Conservation (phyloP, 2,888 invertebrate species). For the Netelia melanura region DNA sequence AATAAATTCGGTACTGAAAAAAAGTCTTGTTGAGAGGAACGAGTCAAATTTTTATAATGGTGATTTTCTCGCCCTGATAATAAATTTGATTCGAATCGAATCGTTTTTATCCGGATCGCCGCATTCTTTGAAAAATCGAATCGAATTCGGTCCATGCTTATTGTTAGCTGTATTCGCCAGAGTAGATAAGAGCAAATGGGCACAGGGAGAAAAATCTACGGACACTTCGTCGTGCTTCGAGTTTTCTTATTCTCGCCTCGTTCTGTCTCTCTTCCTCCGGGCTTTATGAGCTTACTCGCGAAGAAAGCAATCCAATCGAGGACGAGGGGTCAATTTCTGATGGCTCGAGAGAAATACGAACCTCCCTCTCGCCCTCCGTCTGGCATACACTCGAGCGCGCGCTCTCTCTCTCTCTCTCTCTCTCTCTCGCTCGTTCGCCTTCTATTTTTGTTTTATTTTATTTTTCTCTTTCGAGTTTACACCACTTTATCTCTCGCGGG, state of each 20-base stretch:
- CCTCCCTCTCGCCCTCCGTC: conserved; percentile 17
- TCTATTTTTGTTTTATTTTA: background rate
- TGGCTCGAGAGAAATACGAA: conserved; percentile 50
- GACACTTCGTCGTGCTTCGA: background rate
- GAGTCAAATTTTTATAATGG: too few species aligned
- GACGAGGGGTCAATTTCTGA: conserved; percentile 54
- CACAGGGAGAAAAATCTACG: too few species aligned
- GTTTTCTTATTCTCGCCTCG: background rate
- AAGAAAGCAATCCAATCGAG: conserved; percentile 44
- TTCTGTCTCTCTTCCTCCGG: background rate
- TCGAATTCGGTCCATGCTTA: too few species aligned
- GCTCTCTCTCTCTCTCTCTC: background rate
- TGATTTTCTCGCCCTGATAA: too few species aligned
- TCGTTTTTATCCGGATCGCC: too few species aligned
- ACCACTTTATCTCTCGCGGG: conserved; percentile 17
- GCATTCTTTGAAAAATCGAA: too few species aligned
- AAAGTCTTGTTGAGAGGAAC: background rate
- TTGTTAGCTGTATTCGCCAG: too few species aligned
- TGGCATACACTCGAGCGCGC: background rate
- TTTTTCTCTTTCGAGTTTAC: conserved; percentile 12
- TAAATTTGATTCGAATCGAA: too few species aligned
- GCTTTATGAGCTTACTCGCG: conserved; percentile 30
- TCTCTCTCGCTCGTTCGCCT: background rate
- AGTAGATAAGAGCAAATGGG: too few species aligned
- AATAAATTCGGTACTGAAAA: background rate